A percentile compares a stretch with the other conserved stretches of the same genome.
These are phyloP conservation scores for Coracias cyanogaster DNA, from an alignment of 2,797 vertebrate species.

Conservation along the genomic window DNA sequence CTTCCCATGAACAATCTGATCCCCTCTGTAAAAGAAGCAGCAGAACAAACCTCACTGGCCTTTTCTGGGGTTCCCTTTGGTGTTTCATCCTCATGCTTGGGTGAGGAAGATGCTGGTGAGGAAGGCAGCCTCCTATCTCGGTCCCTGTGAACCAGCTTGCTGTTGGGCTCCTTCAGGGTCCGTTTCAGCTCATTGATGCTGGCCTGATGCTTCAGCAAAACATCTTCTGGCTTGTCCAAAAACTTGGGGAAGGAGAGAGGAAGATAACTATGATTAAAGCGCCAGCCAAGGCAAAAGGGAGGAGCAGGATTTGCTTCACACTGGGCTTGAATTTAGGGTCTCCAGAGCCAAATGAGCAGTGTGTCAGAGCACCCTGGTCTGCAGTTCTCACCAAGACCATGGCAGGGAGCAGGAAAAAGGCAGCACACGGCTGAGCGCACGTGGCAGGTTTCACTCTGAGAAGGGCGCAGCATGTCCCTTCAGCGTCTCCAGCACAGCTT, in stretches of 20 bases:
- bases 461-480: not conserved
- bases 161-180: constrained; percentile 95
- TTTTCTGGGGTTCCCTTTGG: constrained; percentile 90
- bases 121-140: constrained; percentile 89
- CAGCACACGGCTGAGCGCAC: fast-evolving
- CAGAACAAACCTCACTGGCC: constrained; percentile 78
- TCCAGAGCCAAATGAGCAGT: not conserved
- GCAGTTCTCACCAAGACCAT: not conserved
- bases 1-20: not conserved
- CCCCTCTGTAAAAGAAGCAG: not conserved
- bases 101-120: constrained; percentile 88
- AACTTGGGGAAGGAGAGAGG: constrained; percentile 82
- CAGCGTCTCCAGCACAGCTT: not conserved
- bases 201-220: constrained; percentile 97
- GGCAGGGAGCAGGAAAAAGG: not conserved
- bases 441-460: not conserved
- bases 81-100: constrained; percentile 83
- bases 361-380: not conserved
- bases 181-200: constrained; percentile 99
- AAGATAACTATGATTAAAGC: not conserved
- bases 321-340: not conserved
- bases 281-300: not conserved
- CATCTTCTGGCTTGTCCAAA: constrained; percentile 95
- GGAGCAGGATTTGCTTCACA: not conserved
- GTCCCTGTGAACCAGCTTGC: constrained; percentile 91